phyloP scores from a whole-genome alignment of 2,797 vertebrate genomes.

The Chiloscyllium punctatum region DNA sequence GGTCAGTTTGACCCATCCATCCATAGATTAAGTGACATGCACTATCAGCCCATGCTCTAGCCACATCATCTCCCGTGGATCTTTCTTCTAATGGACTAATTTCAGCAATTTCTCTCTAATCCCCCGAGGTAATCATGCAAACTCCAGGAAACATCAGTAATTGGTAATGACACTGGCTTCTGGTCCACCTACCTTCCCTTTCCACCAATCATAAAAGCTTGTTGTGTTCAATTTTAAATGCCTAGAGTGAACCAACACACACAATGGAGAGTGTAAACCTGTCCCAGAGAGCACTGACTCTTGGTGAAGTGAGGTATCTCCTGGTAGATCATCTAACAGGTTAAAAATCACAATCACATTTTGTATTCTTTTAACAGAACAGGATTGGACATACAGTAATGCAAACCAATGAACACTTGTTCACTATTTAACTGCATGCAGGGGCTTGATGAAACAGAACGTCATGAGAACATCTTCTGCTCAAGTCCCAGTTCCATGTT shows the following conservation, averaged over 20 bases:
- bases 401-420: too few relatives aligned
- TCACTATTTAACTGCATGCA: too few relatives aligned
- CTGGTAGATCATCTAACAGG: background rate
- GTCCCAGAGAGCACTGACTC: background rate
- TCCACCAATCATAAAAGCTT: background rate
- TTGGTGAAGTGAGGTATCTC: background rate
- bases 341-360: too few relatives aligned
- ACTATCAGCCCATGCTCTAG: background rate
- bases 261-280: background rate
- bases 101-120: background rate
- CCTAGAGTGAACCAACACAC: background rate
- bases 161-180: background rate
- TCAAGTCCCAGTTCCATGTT: too few relatives aligned
- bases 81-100: background rate
- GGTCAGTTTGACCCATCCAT: background rate
- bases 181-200: background rate
- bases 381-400: too few relatives aligned
- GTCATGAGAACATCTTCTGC: too few relatives aligned
- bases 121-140: background rate
- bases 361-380: too few relatives aligned
- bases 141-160: background rate
- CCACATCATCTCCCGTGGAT: background rate
- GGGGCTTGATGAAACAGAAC: too few relatives aligned
- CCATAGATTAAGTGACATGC: background rate
- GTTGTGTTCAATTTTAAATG: background rate